phyloP scores from a whole-genome alignment of 2,113 vertebrate species.

The Narcine bancroftii region DNA sequence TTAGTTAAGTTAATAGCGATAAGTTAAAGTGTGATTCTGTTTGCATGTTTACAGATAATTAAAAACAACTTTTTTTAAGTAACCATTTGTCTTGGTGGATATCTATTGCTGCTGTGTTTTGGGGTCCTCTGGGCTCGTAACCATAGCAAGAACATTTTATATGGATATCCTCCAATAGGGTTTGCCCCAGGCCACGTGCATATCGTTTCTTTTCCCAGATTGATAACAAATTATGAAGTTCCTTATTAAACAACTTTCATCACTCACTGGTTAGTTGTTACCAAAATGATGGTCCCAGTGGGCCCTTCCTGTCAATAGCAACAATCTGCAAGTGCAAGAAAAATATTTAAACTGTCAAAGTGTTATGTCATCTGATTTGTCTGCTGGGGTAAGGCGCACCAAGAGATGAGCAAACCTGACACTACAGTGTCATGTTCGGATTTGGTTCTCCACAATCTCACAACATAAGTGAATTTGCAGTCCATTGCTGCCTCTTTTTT shows the following conservation, averaged over 20 bases:
- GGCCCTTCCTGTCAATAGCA: background rate
- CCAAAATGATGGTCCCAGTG: background rate
- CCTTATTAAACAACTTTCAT: background rate
- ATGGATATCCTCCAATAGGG: background rate
- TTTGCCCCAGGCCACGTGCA: no score
- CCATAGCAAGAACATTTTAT: background rate
- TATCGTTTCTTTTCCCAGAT: background rate
- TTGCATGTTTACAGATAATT: no score
- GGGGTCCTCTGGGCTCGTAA: no score
- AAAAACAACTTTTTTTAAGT: no score
- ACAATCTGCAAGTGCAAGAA: background rate
- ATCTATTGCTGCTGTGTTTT: no score
- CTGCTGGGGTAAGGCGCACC: no score
- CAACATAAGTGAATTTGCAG: background rate
- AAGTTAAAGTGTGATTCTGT: no score
- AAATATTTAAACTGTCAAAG: background rate
- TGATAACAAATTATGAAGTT: background rate
- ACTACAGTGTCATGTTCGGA: background rate
- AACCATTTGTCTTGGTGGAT: no score
- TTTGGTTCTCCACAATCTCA: background rate
- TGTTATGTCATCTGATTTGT: conserved; percentile 17
- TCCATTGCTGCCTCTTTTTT: no score
- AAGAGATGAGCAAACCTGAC: background rate
- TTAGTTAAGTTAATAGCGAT: no score
- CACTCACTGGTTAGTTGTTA: background rate